Base-by-base conservation (phyloP, 2,113 vertebrate species). In the Caloenas nicobarica region DNA sequence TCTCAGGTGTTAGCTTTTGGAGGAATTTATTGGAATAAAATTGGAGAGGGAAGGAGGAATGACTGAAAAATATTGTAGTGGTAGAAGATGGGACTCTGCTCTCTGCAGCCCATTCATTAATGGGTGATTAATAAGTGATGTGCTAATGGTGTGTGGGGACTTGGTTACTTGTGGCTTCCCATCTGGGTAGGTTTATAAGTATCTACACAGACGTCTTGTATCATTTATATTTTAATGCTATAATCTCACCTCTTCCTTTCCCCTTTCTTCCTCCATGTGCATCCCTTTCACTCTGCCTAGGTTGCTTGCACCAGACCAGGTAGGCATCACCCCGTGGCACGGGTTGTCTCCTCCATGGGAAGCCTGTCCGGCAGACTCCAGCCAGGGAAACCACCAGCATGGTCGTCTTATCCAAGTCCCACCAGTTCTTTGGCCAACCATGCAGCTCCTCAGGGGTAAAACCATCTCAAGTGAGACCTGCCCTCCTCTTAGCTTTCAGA, bases 101-200 rank as follows among this genome's bases (percentile, higher is more conserved):
- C 9, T 71, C 53, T 74, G 53, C 46, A 92, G 25, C 36, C 48
- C 73, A 62, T 81, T 95, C 38, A 40, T 94, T 92, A 95, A 83
- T 69, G 61, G 31, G 36, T 84, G 69, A 92, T 93, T 92, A 95
- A 76, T 95, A 89, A 95, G 72, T 94, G 88, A 88, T 93, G 68
- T 68, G 82, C 89, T 96, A 91, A 91, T 93, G 80, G 60, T 34
- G 36, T 69, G 40, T 60, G 69, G 44, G 48, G 73, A 91, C 69
- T 38, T 76, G 26, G 86, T 86, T 89, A 91, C 83, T 72, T 88
- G 61, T 78, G 61, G 36, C 61, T 94, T 97, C 56, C 57, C 61
- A 81, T 64, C 34, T 91, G 69, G n/a, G 10, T 60, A 84, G 61
- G 44, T 86, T 92, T 90, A n/a, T 72, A 93, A 90, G 80, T 90